Evolutionary conservation across 30 jellyfish, hydroid and myxozoan genomes (phyloP).

Genomic region (Hydractinia symbiolongicarpus): DNA sequence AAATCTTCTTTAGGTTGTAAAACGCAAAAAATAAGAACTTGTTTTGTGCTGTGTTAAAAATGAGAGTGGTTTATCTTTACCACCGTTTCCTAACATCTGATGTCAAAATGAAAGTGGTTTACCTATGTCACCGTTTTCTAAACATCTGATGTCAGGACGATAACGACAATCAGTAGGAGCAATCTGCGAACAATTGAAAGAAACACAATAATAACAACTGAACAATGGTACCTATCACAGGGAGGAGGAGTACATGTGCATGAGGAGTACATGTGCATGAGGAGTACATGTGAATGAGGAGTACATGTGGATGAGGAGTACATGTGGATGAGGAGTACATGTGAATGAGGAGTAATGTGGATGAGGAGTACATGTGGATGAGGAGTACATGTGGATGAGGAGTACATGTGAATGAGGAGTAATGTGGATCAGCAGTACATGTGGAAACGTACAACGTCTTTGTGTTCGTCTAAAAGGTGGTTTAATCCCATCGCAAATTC

Average conservation of each 20-base stretch:
- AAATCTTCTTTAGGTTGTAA: neutral
- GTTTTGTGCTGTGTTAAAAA: conserved; percentile 31
- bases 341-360: no score
- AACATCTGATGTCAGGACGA: conserved; percentile 73
- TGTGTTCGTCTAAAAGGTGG: conserved; percentile 35
- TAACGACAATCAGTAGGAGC: conserved; percentile 96
- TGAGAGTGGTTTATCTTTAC: conserved; percentile 59
- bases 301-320: no score
- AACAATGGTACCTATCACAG: no score
- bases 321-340: no score
- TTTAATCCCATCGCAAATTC: conserved; percentile 50
- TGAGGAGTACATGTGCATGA: no score
- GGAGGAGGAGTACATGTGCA: no score
- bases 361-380: no score
- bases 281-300: no score
- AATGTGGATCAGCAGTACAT: neutral
- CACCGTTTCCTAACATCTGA: conserved; percentile 78
- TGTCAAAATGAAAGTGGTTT: conserved; percentile 54
- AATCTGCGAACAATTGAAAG: conserved; percentile 30
- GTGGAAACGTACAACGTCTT: conserved; percentile 17
- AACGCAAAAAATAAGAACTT: no score
- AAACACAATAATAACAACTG: no score
- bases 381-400: no score
- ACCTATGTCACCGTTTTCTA: conserved; percentile 91
- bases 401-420: no score